Base-by-base conservation (phyloP, 2,888 invertebrate species). In the Orchesella flavescens region DNA sequence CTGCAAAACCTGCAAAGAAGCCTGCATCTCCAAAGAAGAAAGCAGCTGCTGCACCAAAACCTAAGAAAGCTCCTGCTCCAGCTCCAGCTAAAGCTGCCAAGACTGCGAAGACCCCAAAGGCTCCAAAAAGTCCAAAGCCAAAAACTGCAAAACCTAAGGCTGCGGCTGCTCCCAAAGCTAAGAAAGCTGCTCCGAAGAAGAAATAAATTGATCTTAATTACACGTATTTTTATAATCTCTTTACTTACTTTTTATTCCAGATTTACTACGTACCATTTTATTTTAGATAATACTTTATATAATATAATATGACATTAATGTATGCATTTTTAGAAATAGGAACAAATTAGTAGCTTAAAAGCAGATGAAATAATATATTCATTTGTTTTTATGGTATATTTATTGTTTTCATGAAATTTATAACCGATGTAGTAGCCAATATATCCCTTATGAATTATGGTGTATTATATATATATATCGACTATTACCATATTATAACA, bases 131-230 rank as follows among this genome's bases (percentile, higher is more conserved):
- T 46, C 79, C 83, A 0, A 82, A 80, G 43, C 75, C 87, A 55
- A 85, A 82, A 61, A 57, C 78, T 3, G 69, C 79, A 7, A 85
- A 84, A 23, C 68, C 85, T 9, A 79, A 79, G 53, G 65, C 68
- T 0, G 68, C 63, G 5, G 44, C 81, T 15, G 75, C 72, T 19
- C 46, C 68, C 5, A 78, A 78, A 65, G 23, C 78, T 19, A 86
- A 86, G 74, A 80, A 73, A 23, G 83, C 85, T n/a, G 82, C 86
- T n/a, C 84, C 86, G 0, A 86, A 86, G 49, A 86, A 86, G 77
- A 74, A 84, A 80, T 76, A 76, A 80, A 76, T 46, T 43, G 23
- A 63, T 23, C 19, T 69, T 19, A 69, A 46, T 53, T 24, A 21
- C 44, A 44, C 43, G n/a, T 57, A 61, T 57, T 55, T 72, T 72